phyloP scores from a whole-genome alignment of 2,797 vertebrate species.

The Sphenopsis melanotis region DNA sequence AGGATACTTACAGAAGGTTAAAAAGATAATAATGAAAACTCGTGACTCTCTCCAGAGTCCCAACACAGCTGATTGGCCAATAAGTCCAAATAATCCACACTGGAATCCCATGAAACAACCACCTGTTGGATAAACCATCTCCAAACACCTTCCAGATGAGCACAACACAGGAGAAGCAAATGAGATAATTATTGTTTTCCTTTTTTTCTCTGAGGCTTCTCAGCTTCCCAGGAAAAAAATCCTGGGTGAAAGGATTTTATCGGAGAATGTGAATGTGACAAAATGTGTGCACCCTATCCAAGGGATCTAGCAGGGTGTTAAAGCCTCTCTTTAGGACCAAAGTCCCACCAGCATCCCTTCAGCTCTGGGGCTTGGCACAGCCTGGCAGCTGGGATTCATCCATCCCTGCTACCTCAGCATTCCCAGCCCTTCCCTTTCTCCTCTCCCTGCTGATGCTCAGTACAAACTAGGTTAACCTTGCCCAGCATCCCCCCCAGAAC shows the following conservation, averaged over 20 bases:
- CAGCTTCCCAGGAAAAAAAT: no score
- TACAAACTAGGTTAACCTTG: background rate
- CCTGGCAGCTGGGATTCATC: background rate
- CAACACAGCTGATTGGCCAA: background rate
- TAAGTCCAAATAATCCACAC: background rate
- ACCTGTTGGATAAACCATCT: background rate
- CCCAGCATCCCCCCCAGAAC: background rate
- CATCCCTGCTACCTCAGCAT: background rate
- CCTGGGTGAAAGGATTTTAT: accelerated
- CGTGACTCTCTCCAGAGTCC: background rate
- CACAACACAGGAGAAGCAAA: background rate
- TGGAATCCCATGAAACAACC: background rate
- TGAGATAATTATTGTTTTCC: no score
- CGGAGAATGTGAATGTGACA: background rate
- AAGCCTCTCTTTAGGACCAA: background rate
- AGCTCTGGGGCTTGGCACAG: background rate
- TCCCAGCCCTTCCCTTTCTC: background rate
- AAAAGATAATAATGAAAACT: background rate
- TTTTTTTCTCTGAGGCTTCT: no score
- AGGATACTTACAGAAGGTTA: no score
- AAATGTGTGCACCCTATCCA: accelerated
- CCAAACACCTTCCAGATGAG: no score
- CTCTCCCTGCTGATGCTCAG: accelerated
- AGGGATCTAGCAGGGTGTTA: accelerated
- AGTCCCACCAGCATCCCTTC: background rate